Evolutionary conservation across 2,113 vertebrate species (phyloP).

Genomic region (Circaetus gallicus): DNA sequence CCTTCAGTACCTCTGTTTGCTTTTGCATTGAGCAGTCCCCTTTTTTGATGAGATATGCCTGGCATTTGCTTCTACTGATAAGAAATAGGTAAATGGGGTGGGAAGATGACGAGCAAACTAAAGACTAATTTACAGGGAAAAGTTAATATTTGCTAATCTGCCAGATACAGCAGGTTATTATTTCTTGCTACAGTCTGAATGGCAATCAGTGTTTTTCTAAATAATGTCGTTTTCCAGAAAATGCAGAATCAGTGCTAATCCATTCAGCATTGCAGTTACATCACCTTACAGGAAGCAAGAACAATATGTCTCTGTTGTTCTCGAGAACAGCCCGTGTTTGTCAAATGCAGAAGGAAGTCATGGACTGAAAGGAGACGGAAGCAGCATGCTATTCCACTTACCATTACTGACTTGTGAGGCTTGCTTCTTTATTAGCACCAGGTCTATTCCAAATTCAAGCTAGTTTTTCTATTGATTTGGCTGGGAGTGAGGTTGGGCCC

Average conservation of each 20-base stretch:
- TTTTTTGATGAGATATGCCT: background rate
- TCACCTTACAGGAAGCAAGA: constrained; percentile 54
- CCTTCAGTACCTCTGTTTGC: constrained; percentile 27
- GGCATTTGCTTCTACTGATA: constrained; percentile 51
- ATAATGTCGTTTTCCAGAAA: constrained; percentile 33
- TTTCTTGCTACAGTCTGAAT: background rate
- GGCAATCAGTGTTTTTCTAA: background rate
- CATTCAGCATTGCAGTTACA: background rate
- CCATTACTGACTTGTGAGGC: background rate
- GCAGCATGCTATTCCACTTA: constrained; percentile 51
- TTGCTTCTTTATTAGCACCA: background rate
- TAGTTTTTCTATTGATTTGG: background rate
- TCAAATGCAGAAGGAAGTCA: constrained; percentile 44
- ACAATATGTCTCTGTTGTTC: constrained; percentile 56
- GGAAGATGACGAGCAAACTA: constrained; percentile 35
- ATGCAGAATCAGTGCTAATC: constrained; percentile 25
- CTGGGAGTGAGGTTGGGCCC: background rate
- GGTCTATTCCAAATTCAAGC: background rate
- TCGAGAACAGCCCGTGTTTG: constrained; percentile 32
- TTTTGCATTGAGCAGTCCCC: background rate
- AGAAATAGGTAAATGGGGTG: constrained; percentile 11
- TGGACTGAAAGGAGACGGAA: constrained; percentile 11
- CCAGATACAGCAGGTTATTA: constrained; percentile 6
- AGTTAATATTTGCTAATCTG: constrained; percentile 59
- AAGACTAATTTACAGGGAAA: constrained; percentile 14